phyloP scores from a whole-genome alignment of 2,797 vertebrate genomes.

The Anguilla obscura region DNA sequence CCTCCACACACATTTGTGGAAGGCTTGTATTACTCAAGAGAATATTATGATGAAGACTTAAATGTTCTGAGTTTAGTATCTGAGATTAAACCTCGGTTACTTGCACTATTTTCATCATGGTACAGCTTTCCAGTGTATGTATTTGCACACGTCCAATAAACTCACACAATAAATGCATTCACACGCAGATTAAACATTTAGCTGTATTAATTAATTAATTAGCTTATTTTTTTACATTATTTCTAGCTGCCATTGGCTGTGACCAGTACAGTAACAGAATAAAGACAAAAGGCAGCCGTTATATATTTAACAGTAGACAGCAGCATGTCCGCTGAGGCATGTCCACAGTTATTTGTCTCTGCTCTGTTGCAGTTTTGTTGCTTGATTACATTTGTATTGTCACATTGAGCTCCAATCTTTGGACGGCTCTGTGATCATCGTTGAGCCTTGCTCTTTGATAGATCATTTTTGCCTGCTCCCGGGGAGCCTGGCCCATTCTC shows the following conservation, averaged over 20 bases:
- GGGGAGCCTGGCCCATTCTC: constrained; percentile 26
- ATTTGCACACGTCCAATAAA: not conserved
- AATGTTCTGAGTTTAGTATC: not conserved
- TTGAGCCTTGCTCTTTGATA: constrained; percentile 39
- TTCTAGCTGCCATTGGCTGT: not conserved
- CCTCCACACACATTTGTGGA: not conserved
- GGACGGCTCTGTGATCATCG: constrained; percentile 38
- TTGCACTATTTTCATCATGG: not conserved
- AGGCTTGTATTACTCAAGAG: not conserved
- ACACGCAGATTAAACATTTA: not conserved
- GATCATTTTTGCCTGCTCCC: constrained; percentile 41
- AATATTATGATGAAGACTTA: not conserved
- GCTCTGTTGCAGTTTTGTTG: not conserved
- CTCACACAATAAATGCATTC: not conserved
- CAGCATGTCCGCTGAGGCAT: not conserved
- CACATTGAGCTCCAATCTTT: constrained; percentile 36
- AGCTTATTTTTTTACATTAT: not conserved
- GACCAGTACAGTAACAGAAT: not conserved
- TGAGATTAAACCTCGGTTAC: not conserved
- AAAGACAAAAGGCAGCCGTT: not conserved
- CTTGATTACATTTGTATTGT: not conserved
- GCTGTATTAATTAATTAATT: not conserved
- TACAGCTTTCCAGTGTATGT: not conserved
- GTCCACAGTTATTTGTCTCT: not conserved
- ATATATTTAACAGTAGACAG: not conserved